Base-by-base conservation (phyloP, 2,888 invertebrate genomes). In the Scaptomyza reducta region DNA sequence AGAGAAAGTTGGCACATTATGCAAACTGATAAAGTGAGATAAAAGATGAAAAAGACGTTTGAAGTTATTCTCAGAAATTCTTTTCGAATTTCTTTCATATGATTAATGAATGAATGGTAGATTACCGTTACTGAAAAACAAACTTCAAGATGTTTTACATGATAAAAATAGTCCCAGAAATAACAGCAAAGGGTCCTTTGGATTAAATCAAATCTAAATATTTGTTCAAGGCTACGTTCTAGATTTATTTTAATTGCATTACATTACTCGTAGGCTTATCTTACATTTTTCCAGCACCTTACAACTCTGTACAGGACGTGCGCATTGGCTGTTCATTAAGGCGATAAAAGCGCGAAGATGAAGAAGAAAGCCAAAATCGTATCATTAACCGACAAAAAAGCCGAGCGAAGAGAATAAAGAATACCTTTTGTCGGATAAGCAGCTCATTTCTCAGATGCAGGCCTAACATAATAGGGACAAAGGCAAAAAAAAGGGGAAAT, bases 381-480 rank as follows among this genome's bases (percentile, higher is more conserved):
- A 74, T 80, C 87, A 86, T 83, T 82, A 80, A 82, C 68, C 66
- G 53, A 33, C 27, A 27, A 59, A 22, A 47, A 29, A 31, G 1
- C 22, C 3, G 3, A 22, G 22, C 13, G 4, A 18, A 31, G 29
- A 45, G 57, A 18, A 25, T 31, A 47, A 66, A 47, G 53, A 66
- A 68, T 58, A 81, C 77, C 73, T 82, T 81, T 62, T 69, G 56
- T 55, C 57, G 67, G 79, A 85, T 87, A 87, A 82, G 86, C 82
- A 85, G 75, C 79, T 82, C 86, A 87, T 85, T 87, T 77, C 77
- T 82, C 87, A 85, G 77, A 47, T 59, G 73, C 69, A 76, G 63
- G 59, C 50, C 42, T 44, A 63, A 42, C 35, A 56, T 46, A 53
- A 41, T 42, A 62, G 62, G 41, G 53, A 38, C 14, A 7, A 31